Base-by-base conservation (phyloP, 2,113 vertebrate species). In the Thalassarche chlororhynchos region DNA sequence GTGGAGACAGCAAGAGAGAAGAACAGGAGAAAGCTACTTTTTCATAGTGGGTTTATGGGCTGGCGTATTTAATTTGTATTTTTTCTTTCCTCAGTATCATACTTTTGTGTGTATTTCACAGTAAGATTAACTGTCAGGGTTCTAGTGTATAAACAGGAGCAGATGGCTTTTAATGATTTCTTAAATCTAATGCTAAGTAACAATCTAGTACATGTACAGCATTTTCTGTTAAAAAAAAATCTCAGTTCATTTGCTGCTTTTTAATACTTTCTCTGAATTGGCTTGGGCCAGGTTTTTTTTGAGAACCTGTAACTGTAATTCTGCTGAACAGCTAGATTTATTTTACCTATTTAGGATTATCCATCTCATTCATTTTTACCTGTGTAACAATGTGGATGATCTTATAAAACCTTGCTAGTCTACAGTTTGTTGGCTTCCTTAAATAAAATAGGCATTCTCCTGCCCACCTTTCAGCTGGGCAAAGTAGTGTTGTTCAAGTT, bases 161-260 rank as follows among this genome's bases (percentile, higher is more conserved):
- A 95, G 85, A 77, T 92, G 92, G 47, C 87, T 94, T 72, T 46
- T 65, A 74, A 82, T 44, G 66, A 83, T 83, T 93, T 74, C 82
- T 62, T 90, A 69, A 86, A 92, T 49, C 25, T 84, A 47, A 52
- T 60, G 42, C 60, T 70, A 42, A 81, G 57, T 78, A 76, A 79
- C 51, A 7, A 19, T 62, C 49, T 57, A 80, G 47, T 68, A 26
- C 10, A 10, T 5, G 5, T 40, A 29, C 36, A 61, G 17, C 38
- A 14, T 52, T 82, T 72, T 82, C 54, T 80, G 49, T 34, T 66
- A 8, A 54, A 32, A 9, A 15, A 36, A 26, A 26, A 18, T 21
- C 57, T 52, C 29, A 4, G 40, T 77, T 85, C 5, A 21, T n/a
- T 28, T 83, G 54, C 32, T 94, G 44, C 0, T 15, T 9, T 87